phyloP scores from a whole-genome alignment of 2,797 vertebrate species.

The Mormyrus hasselquistii region DNA sequence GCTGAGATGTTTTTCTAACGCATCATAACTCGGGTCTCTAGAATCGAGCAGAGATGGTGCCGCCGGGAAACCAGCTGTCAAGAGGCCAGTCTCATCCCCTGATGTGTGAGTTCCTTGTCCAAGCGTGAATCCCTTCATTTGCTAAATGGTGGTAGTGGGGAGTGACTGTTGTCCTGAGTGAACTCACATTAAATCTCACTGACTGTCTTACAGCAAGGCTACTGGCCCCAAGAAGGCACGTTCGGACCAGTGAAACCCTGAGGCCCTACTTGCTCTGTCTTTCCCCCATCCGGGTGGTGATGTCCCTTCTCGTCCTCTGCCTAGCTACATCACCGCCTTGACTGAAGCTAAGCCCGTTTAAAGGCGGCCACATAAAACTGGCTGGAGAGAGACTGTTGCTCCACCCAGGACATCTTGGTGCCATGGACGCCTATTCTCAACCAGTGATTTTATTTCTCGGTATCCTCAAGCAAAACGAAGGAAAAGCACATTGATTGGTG shows the following conservation, averaged over 20 bases:
- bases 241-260: conserved; percentile 73
- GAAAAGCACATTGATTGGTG: conserved; percentile 47
- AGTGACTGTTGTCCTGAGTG: not conserved
- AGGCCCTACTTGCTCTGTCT: conserved; percentile 41
- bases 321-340: not conserved
- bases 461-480: conserved; percentile 59
- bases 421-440: conserved; percentile 46
- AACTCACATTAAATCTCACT: not conserved
- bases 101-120: conserved; percentile 68
- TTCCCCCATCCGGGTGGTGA: conserved; percentile 50
- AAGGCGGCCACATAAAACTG: conserved; percentile 14
- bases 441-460: conserved; percentile 45
- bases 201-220: conserved; percentile 64
- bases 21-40: conserved; percentile 38
- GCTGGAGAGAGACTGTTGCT: conserved; percentile 21
- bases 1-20: not conserved
- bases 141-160: not conserved
- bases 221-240: conserved; percentile 88
- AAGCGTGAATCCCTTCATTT: not conserved
- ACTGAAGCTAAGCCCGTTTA: not conserved
- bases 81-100: conserved; percentile 81
- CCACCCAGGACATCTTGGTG: conserved; percentile 39
- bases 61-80: conserved; percentile 74
- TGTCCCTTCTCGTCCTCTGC: conserved; percentile 39
- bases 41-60: conserved; percentile 84